Conservation (phyloP, 2,113 vertebrate genomes). For the Nematolebias whitei region DNA sequence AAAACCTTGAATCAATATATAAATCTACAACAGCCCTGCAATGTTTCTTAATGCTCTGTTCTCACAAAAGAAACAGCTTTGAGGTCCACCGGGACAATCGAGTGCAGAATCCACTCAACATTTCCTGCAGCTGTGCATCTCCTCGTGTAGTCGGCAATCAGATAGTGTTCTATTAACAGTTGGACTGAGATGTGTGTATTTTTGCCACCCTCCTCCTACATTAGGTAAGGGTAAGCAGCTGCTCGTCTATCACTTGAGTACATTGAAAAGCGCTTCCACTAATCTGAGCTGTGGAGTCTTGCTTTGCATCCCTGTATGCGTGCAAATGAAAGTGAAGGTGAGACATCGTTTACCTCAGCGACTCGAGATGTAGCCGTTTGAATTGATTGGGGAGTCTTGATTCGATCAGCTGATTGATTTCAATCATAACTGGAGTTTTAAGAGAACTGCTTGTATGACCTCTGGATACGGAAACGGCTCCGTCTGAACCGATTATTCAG, state of each 20-base stretch:
- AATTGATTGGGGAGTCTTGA: conserved; percentile 9
- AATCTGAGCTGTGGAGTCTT: conserved; percentile 37
- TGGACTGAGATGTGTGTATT: conserved; percentile 16
- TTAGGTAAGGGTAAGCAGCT: conserved; percentile 51
- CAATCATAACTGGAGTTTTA: conserved; percentile 3
- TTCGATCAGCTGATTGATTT: conserved; percentile 12
- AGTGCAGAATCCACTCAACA: not conserved
- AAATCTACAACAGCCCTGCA: not conserved
- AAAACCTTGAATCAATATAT: conserved; percentile 17
- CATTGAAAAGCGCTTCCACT: conserved; percentile 52
- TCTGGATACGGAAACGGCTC: conserved; percentile 12
- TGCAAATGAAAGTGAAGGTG: conserved; percentile 26
- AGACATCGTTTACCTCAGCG: not conserved
- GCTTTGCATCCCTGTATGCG: conserved; percentile 16
- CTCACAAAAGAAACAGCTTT: conserved; percentile 18
- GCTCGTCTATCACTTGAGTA: conserved; percentile 50
- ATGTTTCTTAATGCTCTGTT: conserved; percentile 32
- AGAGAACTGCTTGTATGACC: conserved; percentile 21
- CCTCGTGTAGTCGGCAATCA: conserved; percentile 12
- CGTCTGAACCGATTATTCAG: not conserved
- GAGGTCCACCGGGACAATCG: not conserved
- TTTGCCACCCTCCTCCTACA: conserved; percentile 21
- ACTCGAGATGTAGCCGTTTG: not conserved
- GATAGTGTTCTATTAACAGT: conserved; percentile 48
- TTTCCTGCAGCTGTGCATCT: conserved; percentile 4